Base-by-base conservation (phyloP, 2,888 invertebrate species). In the Andrena marginata region DNA sequence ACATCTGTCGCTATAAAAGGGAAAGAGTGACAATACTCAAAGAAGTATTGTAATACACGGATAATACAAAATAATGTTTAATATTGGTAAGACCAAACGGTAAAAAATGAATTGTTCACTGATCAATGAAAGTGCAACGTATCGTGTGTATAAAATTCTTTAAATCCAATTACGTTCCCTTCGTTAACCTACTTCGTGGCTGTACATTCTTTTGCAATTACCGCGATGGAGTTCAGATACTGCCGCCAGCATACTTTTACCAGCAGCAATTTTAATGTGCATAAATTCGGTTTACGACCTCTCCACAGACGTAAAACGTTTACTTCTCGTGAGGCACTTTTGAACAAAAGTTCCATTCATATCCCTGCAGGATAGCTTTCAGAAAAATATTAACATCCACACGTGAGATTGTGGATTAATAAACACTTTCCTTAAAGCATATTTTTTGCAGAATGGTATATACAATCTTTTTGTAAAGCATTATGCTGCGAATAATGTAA, bases 111-210 rank as follows among this genome's bases (percentile, higher is more conserved):
- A 20, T 54, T 51, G 42, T 48, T 64, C 48, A 8, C n/a, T 5
- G 49, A 71, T 20, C 31, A 49, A 49, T 60, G 26, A 33, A 62
- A 23, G 4, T 4, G 31, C 31, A 6, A 8, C 1, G 8, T 20
- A 7, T 8, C 23, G 26, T 72, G 16, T 2, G 6, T 23, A 23
- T 31, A 29, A 73, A 26, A 73, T 59, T 65, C 48, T 48, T 73
- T 20, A 16, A 48, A 35, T 33, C 16, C 20, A 77, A 73, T 49
- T 59, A 77, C 35, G 29, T 31, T 78, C 31, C 67, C 67, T 74
- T 78, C 77, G 33, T 78, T 77, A 75, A 51, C 76, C 65, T 60
- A 77, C 51, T 67, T 77, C 26, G 23, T 23, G n/a, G 42, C 13
- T 63, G 8, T 48, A 26, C 31, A 29, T 42, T 51, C 72, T 75